Percentiles rank a stretch among this genome's conserved stretches.
These are phyloP conservation scores for Parnassius glacialis DNA, from an alignment of 2,888 invertebrate genomes.

Conservation along the genomic window DNA sequence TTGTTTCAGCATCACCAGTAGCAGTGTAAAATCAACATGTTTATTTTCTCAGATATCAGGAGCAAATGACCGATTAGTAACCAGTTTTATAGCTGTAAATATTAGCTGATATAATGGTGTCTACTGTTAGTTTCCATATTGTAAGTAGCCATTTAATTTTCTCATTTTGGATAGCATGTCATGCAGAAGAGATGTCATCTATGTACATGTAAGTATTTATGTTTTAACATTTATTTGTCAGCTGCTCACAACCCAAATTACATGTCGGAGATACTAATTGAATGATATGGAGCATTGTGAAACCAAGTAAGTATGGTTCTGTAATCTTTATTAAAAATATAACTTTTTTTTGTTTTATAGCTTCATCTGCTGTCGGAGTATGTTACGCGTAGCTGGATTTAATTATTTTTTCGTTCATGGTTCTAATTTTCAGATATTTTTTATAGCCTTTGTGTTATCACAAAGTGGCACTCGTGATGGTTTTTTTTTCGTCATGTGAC, in stretches of 20 bases:
- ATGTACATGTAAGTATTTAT: conserved; percentile 19
- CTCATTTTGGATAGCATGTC: background rate
- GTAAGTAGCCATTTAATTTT: conserved; percentile 16
- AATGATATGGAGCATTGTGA: background rate
- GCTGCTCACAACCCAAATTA: background rate
- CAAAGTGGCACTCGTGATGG: conserved; percentile 3
- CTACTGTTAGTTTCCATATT: background rate
- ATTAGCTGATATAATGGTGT: conserved; percentile 2
- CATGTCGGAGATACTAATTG: background rate
- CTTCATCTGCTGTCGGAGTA: conserved; percentile 3
- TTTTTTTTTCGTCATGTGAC: conserved; percentile 12
- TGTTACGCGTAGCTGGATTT: background rate
- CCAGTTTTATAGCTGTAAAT: conserved; percentile 1
- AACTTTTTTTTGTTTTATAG: conserved; percentile 13
- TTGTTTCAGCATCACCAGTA: conserved; percentile 9
- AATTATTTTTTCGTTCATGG: conserved; percentile 9
- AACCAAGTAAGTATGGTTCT: conserved; percentile 13
- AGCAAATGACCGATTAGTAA: conserved; percentile 4
- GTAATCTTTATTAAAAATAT: conserved; percentile 6
- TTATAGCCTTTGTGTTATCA: conserved; percentile 2
- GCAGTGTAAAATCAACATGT: background rate
- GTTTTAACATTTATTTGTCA: background rate
- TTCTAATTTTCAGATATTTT: conserved; percentile 23
- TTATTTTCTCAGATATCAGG: conserved; percentile 3
- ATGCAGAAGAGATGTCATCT: conserved; percentile 2